A percentile compares a stretch with the other conserved stretches of the same genome.
phyloP scores from a whole-genome alignment of 2,113 vertebrate species.

The Rutilus rutilus region DNA sequence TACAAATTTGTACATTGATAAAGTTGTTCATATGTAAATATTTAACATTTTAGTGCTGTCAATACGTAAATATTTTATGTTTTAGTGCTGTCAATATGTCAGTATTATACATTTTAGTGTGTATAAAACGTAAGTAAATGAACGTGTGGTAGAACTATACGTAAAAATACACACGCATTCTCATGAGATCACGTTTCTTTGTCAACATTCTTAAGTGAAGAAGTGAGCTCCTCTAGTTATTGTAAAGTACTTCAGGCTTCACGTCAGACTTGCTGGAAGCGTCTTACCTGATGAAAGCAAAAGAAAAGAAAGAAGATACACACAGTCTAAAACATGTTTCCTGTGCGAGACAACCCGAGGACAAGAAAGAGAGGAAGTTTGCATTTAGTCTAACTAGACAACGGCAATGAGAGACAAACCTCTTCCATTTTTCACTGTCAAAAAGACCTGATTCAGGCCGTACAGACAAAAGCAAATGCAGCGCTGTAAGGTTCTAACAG shows the following conservation, averaged over 20 bases:
- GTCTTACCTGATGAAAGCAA: constrained; percentile 28
- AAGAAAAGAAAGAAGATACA: constrained; percentile 27
- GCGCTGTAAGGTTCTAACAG: constrained; percentile 36
- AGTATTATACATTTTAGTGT: no score
- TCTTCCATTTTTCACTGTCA: constrained; percentile 54
- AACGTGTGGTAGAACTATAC: no score
- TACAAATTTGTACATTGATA: no score
- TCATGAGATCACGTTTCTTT: not conserved
- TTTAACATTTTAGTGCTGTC: no score
- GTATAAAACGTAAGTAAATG: no score
- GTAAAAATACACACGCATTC: no score
- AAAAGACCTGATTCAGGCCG: constrained; percentile 36
- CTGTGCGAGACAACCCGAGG: constrained; percentile 20
- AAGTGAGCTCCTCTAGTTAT: constrained; percentile 15
- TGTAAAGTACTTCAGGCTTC: not conserved
- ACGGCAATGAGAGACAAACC: constrained; percentile 33
- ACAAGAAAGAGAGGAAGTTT: constrained; percentile 39
- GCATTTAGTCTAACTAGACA: constrained; percentile 40
- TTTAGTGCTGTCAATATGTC: no score
- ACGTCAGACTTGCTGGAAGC: constrained; percentile 27
- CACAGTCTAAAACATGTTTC: constrained; percentile 48
- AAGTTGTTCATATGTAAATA: no score
- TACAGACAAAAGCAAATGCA: not conserved
- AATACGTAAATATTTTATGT: no score
- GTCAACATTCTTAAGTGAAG: constrained; percentile 12